These are phyloP conservation scores for Acridotheres tristis DNA, from an alignment of 2,797 vertebrate genomes.

Conservation along the genomic window DNA sequence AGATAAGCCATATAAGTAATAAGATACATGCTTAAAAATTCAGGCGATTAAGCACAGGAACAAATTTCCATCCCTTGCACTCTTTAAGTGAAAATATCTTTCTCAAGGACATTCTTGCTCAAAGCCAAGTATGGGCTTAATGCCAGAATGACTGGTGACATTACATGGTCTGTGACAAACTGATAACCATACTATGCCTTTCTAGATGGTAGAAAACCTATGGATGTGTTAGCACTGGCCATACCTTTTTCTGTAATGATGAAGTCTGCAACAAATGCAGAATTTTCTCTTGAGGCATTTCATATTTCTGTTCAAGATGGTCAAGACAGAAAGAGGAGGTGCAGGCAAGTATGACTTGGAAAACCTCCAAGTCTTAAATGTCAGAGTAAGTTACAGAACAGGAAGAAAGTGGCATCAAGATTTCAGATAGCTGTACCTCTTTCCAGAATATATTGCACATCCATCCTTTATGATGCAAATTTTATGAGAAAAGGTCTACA, in stretches of 20 bases:
- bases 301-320: not conserved
- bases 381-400: not conserved
- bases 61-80: not conserved
- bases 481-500: not conserved
- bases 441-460: not conserved
- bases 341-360: not conserved
- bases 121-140: not conserved
- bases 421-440: not conserved
- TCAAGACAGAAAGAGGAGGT: not conserved
- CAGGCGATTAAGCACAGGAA: not conserved
- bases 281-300: not conserved
- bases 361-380: not conserved
- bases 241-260: not conserved
- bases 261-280: not conserved
- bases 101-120: not conserved
- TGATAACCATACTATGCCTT: not conserved
- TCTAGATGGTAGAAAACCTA: not conserved
- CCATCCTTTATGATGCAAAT: not conserved
- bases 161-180: not conserved
- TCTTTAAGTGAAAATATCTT: not conserved
- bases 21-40: not conserved
- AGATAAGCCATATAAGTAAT: not conserved
- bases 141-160: not conserved
- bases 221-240: not conserved
- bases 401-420: not conserved